A percentile compares a stretch with the other conserved stretches of the same genome.
These are phyloP conservation scores for Gasteruption jaculator DNA, from an alignment of 2,888 invertebrate genomes.

Conservation along the genomic window DNA sequence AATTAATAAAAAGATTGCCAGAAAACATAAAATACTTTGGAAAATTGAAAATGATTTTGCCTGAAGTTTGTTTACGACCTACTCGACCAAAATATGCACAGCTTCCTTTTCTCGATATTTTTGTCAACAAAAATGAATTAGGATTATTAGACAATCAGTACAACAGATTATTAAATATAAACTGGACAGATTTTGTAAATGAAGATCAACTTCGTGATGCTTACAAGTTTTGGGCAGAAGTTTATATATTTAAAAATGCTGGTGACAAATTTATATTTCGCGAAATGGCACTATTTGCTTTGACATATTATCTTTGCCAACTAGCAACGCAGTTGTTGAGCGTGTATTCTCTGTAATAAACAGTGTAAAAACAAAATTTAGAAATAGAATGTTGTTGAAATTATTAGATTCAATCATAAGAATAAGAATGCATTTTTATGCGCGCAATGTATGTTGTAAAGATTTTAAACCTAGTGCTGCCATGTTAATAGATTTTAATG, in stretches of 20 bases:
- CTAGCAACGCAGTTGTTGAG: constrained; percentile 21
- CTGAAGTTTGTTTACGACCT: constrained; percentile 9
- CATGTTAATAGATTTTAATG: constrained; percentile 9
- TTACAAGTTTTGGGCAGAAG: constrained; percentile 16
- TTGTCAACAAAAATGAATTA: constrained; percentile 1
- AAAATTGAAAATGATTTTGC: constrained; percentile 10
- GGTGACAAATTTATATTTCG: constrained; percentile 15
- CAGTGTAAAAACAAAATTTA: constrained; percentile 14
- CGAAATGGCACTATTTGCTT: constrained; percentile 11
- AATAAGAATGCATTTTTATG: constrained; percentile 11
- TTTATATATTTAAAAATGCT: constrained; percentile 15
- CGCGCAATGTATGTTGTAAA: constrained; percentile 9
- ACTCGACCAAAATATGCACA: constrained; percentile 9
- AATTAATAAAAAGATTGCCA: constrained; percentile 13
- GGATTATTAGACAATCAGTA: constrained; percentile 15
- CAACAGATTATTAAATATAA: constrained; percentile 12
- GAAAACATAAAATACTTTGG: constrained; percentile 13
- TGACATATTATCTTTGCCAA: constrained; percentile 16
- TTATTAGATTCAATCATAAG: constrained; percentile 12
- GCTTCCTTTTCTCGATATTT: constrained; percentile 10
- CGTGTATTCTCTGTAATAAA: constrained; percentile 21
- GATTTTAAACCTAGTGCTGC: background rate
- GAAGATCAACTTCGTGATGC: background rate
- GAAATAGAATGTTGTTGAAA: constrained; percentile 14
- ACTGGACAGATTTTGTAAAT: constrained; percentile 11